These are phyloP conservation scores for Artibeus jamaicensis DNA, from an alignment of 2,797 vertebrate genomes.

Conservation along the genomic window DNA sequence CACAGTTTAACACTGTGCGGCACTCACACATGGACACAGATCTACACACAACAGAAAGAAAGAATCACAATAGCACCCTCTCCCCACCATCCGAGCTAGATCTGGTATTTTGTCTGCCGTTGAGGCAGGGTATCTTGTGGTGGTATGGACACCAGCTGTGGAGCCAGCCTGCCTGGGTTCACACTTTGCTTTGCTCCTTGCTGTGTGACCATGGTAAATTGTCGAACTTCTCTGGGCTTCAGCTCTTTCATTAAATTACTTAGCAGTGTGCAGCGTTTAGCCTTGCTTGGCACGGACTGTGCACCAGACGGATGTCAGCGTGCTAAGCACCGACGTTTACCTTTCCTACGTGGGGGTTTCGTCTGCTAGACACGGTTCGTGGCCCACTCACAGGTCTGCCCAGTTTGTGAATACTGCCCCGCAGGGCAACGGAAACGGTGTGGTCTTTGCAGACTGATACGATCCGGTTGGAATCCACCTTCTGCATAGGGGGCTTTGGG, in stretches of 20 bases:
- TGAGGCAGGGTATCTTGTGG: too few species aligned
- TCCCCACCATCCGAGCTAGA: not conserved
- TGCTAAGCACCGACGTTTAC: too few species aligned
- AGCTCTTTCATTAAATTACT: not conserved
- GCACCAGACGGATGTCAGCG: not conserved
- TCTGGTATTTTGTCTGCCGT: not conserved
- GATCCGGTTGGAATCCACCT: not conserved
- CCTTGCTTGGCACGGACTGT: not conserved
- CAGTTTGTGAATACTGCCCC: not conserved
- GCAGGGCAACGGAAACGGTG: too few species aligned
- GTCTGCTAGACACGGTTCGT: not conserved
- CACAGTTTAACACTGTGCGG: not conserved
- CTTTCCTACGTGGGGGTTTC: not conserved
- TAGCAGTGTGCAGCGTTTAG: fast-evolving
- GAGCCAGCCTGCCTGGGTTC: not conserved
- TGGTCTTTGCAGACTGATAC: not conserved
- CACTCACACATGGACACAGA: fast-evolving
- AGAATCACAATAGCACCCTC: not conserved
- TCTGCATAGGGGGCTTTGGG: fast-evolving
- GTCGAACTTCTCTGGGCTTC: not conserved
- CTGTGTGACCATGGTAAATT: not conserved
- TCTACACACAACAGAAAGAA: not conserved
- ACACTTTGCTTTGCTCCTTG: not conserved
- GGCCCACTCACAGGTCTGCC: not conserved
- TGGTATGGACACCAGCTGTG: not conserved